A percentile compares a stretch with the other conserved stretches of the same genome.
Evolutionary conservation across 2,888 invertebrate genomes (phyloP).

Genomic region (Eupithecia pulchellata): DNA sequence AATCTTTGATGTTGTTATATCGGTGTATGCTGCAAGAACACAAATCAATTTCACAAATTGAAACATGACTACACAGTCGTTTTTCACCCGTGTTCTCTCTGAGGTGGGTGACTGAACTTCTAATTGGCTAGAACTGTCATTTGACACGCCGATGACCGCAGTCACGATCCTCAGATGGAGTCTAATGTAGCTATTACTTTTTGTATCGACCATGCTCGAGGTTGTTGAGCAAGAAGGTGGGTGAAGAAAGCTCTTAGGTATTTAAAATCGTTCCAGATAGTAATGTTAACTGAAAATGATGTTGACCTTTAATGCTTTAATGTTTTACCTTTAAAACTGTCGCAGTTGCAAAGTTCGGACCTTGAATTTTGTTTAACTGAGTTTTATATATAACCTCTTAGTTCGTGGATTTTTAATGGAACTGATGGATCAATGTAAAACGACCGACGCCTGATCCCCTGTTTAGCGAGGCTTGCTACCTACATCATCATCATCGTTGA

Average conservation of each 20-base stretch:
- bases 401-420: background rate
- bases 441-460: too few species aligned
- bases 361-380: background rate
- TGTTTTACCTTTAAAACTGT: background rate
- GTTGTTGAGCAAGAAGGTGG: constrained; percentile 17
- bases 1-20: background rate
- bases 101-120: constrained; percentile 74
- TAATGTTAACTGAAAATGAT: background rate
- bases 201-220: constrained; percentile 30
- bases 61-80: constrained; percentile 68
- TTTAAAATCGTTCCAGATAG: background rate
- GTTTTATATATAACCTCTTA: background rate
- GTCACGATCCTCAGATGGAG: constrained; percentile 56
- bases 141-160: constrained; percentile 57
- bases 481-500: too few species aligned
- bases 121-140: constrained; percentile 74
- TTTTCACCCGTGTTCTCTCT: constrained; percentile 58
- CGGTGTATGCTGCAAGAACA: constrained; percentile 42
- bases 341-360: background rate
- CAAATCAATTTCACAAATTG: constrained; percentile 79
- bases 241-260: constrained; percentile 2
- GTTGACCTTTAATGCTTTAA: background rate
- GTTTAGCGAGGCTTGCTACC: too few species aligned
- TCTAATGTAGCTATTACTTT: constrained; percentile 38
- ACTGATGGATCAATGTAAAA: background rate